Percentiles rank a stretch among this genome's conserved stretches.
Conservation (phyloP, 2,797 vertebrate genomes). For the Artibeus lituratus region DNA sequence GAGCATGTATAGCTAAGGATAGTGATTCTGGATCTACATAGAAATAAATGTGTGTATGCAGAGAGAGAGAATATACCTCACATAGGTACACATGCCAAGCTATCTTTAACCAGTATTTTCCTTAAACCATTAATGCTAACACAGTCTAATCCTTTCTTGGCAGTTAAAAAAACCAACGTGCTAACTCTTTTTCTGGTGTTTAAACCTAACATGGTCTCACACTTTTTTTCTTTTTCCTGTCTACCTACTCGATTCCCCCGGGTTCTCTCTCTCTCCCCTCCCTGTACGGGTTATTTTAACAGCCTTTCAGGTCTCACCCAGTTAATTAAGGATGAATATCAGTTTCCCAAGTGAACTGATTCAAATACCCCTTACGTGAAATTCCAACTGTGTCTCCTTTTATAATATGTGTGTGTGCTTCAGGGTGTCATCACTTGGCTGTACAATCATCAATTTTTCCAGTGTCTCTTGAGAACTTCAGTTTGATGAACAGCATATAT, state of each 20-base stretch:
- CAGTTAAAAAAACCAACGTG: neutral
- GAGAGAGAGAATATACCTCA: neutral
- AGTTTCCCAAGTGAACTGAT: neutral
- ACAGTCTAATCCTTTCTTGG: neutral
- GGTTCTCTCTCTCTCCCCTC: neutral
- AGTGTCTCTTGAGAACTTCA: neutral
- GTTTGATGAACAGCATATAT: neutral
- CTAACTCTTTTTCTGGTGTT: neutral
- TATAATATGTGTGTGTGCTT: neutral
- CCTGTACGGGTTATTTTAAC: neutral
- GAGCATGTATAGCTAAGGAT: neutral
- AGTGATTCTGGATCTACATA: neutral
- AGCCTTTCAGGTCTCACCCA: neutral
- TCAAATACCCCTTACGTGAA: neutral
- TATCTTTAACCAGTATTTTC: neutral
- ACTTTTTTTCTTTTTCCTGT: neutral
- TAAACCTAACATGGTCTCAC: neutral
- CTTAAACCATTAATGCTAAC: neutral
- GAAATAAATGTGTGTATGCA: neutral
- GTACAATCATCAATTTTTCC: neutral
- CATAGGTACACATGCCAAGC: neutral
- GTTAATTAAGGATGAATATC: conserved; percentile 38
- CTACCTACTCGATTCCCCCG: neutral
- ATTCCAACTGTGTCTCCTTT: neutral
- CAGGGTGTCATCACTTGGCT: neutral